These are phyloP conservation scores for Psittacula derbiana DNA, from an alignment of 2,797 vertebrate species.

Conservation along the genomic window DNA sequence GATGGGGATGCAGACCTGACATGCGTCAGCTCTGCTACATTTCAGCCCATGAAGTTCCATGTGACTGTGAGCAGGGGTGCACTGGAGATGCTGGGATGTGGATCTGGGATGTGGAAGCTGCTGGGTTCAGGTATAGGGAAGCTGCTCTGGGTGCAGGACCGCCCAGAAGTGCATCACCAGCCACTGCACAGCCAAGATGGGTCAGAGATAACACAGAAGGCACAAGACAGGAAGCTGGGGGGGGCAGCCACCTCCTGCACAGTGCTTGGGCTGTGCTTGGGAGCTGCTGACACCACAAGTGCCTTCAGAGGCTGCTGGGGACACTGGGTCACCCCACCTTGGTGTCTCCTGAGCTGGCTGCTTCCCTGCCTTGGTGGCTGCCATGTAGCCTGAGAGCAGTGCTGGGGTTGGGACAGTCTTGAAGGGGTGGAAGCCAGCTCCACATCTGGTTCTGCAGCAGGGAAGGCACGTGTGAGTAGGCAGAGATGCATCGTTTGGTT, in stretches of 20 bases:
- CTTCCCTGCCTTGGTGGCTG: not conserved
- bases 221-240: not conserved
- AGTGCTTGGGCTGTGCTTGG: not conserved
- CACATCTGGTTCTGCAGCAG: not conserved
- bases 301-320: not conserved
- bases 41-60: not conserved
- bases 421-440: not conserved
- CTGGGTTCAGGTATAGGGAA: not conserved
- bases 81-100: not conserved
- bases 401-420: not conserved
- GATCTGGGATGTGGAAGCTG: not conserved
- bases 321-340: not conserved
- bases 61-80: rapidly evolving
- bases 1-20: not conserved
- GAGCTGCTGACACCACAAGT: rapidly evolving
- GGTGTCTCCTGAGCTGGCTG: not conserved
- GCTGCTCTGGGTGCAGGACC: not conserved
- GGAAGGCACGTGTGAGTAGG: not conserved
- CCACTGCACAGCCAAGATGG: not conserved
- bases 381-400: rapidly evolving
- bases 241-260: not conserved
- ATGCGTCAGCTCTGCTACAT: not conserved
- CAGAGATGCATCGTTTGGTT: not conserved
- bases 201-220: not conserved
- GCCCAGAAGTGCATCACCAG: not conserved